Percentiles rank a stretch among this genome's conserved stretches.
phyloP scores from a whole-genome alignment of 2,113 vertebrate genomes.

The Gallinago jamesoni region DNA sequence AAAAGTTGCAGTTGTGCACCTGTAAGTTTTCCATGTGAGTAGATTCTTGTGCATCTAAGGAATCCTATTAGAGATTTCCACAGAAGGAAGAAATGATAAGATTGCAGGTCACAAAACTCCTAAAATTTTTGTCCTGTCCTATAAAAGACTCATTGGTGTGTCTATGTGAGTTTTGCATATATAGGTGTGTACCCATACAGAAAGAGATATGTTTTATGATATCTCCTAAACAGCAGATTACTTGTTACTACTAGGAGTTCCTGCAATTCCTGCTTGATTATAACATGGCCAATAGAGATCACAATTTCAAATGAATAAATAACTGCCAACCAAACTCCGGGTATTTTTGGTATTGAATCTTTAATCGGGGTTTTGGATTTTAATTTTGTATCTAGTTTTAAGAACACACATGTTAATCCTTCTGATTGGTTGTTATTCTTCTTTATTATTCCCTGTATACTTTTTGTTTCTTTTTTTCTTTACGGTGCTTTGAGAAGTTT shows the following conservation, averaged over 20 bases:
- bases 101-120: neutral
- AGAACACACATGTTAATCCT: neutral
- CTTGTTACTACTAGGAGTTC: neutral
- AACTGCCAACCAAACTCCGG: neutral
- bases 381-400: neutral
- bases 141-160: neutral
- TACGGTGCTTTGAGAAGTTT: neutral
- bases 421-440: neutral
- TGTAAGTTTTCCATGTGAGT: neutral
- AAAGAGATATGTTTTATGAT: neutral
- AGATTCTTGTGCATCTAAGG: neutral
- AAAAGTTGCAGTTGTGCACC: neutral
- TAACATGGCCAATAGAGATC: neutral
- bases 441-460: neutral
- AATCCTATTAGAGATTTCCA: neutral
- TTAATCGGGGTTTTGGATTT: neutral
- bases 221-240: neutral
- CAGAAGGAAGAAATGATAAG: neutral
- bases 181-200: neutral
- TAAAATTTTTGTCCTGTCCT: neutral
- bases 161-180: neutral
- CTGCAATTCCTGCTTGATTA: neutral
- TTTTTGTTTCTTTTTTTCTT: neutral
- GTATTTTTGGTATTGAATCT: neutral
- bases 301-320: neutral